Percentiles rank a stretch among this genome's conserved stretches.
Conservation (phyloP, 2,888 invertebrate species). For the Cecidostiba fungosa region DNA sequence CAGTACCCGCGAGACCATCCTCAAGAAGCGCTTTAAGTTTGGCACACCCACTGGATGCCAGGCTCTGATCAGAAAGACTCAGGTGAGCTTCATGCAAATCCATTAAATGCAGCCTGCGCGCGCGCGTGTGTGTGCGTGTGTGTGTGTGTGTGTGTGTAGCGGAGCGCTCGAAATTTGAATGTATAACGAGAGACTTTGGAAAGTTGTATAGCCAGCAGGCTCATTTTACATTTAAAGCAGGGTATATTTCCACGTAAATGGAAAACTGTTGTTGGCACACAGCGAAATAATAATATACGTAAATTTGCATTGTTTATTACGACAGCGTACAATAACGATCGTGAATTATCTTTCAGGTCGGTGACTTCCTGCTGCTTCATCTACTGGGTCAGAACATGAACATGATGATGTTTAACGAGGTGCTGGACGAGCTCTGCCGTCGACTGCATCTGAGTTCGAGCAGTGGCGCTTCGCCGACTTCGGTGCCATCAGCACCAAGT, state of each 20-base stretch:
- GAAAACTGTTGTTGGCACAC: neutral
- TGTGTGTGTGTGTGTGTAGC: too few species aligned
- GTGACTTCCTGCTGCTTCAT: conserved; percentile 92
- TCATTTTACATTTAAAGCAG: conserved; percentile 10
- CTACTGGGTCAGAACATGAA: conserved; percentile 94
- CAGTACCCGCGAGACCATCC: conserved; percentile 89
- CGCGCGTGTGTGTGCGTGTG: too few species aligned
- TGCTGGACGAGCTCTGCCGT: conserved; percentile 89
- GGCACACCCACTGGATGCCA: conserved; percentile 88
- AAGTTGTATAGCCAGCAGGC: neutral
- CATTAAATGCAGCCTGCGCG: neutral
- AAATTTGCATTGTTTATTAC: conserved; percentile 8
- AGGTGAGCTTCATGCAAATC: conserved; percentile 81
- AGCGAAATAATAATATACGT: too few species aligned
- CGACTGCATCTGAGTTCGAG: conserved; percentile 85
- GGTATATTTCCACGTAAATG: neutral
- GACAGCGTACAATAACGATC: neutral
- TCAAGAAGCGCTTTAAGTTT: conserved; percentile 90
- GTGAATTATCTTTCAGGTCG: conserved; percentile 84
- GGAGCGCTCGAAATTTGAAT: conserved; percentile 25
- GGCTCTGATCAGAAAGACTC: conserved; percentile 89
- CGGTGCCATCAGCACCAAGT: conserved; percentile 90
- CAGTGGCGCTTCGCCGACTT: conserved; percentile 81
- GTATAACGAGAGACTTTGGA: neutral
- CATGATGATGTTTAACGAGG: conserved; percentile 89